Percentiles rank a stretch among this genome's conserved stretches.
Conservation (phyloP, 2,797 vertebrate genomes). For the Ctenopoma multispine region DNA sequence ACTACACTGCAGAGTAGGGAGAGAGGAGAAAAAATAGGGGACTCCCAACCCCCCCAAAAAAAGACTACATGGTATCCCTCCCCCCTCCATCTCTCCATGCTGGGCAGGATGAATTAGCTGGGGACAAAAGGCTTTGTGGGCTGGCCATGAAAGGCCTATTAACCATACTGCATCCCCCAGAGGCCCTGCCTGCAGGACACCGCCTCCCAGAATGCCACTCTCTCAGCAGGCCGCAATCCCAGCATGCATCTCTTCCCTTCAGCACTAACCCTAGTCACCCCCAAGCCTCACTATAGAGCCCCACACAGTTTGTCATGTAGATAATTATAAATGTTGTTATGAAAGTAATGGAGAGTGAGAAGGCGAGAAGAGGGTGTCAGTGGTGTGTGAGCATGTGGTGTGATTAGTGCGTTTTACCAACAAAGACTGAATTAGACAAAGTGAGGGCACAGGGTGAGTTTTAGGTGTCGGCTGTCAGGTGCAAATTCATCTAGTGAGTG, state of each 20-base stretch:
- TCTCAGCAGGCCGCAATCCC: constrained; percentile 84
- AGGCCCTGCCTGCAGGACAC: constrained; percentile 89
- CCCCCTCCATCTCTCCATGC: constrained; percentile 78
- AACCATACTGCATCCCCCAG: constrained; percentile 90
- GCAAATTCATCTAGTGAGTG: constrained; percentile 55
- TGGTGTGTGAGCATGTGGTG: constrained; percentile 48
- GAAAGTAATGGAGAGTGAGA: constrained; percentile 67
- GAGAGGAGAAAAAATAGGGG: constrained; percentile 44
- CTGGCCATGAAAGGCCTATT: constrained; percentile 89
- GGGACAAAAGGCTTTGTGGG: constrained; percentile 89
- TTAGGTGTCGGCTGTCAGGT: constrained; percentile 63
- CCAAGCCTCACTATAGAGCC: constrained; percentile 66
- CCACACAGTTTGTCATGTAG: constrained; percentile 84
- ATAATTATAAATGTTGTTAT: constrained; percentile 82
- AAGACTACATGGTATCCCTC: constrained; percentile 56
- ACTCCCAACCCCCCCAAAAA: constrained; percentile 64
- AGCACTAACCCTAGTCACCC: constrained; percentile 79
- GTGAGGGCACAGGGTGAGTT: constrained; percentile 39
- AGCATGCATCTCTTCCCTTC: constrained; percentile 85
- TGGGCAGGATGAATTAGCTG: constrained; percentile 87
- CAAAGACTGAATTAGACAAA: constrained; percentile 55
- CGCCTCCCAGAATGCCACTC: constrained; percentile 86
- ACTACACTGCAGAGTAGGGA: constrained; percentile 34
- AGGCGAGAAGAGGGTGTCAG: constrained; percentile 50
- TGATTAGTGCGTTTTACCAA: constrained; percentile 72